Base-by-base conservation (phyloP, 92 coral and sea anemone genomes). In the Epizoanthus fatuus region DNA sequence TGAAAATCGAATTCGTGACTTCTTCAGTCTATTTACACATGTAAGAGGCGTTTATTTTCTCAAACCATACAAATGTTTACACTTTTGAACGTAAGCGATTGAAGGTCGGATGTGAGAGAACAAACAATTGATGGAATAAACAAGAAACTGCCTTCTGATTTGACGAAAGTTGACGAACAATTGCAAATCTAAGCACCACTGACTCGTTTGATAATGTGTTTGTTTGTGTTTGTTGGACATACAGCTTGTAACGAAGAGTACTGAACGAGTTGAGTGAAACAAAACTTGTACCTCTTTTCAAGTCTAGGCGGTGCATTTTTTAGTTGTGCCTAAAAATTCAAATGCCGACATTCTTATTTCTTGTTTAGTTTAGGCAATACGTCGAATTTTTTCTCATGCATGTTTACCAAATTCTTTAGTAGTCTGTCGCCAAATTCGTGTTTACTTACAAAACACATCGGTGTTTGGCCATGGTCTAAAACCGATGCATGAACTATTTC, bases 391-490 rank as follows among this genome's bases (percentile, higher is more conserved):
- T 75, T 10, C 5, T 29, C 35, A 29, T 29, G 35, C 51, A 38
- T 13, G 69, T 57, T 76, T 54, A 58, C 53, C 35, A 40, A 76
- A 42, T 60, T 60, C 70, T 40, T 77, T 77, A 10, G 57, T 52
- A 42, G 69, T 44, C 44, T 40, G 37, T 59, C 17, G n/a, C 39
- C 25, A 19, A 19, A 19, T 16, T 19, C 17, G 25, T 77, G 58
- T 77, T 77, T 77, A 77, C 70, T 77, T 15, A 59, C 20, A 17
- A 59, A 77, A 77, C 58, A 77, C 49, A 17, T 59, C 55, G 82
- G 70, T 35, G 70, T 77, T 59, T 60, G 54, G 63, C 13, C 53
- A 8, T 14, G 12, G 53, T 60, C 72, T 66, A 66, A 17, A 56
- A 77, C 58, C 69, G 39, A 60, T 12, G 55, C 38, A 11, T 44